Percentiles rank a stretch among this genome's conserved stretches.
Evolutionary conservation across 2,888 invertebrate species (phyloP).

Genomic region (Cosmorhoe ocellata): DNA sequence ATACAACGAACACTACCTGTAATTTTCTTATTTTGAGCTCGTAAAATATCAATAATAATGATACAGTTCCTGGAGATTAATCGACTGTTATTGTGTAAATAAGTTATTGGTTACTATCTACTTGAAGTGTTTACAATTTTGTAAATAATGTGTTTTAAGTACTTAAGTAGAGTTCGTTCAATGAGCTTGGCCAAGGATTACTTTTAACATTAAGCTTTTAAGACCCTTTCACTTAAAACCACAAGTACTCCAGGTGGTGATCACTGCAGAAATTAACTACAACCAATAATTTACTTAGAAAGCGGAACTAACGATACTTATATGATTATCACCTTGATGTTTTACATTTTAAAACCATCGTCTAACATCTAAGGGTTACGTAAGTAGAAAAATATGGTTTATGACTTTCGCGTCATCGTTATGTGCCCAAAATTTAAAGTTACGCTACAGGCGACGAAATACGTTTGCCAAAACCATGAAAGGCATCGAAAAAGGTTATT

Average conservation of each 20-base stretch:
- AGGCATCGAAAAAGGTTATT: too few species aligned
- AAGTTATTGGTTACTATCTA: not conserved
- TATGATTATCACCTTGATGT: not conserved
- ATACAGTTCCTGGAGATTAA: conserved; percentile 18
- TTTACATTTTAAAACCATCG: not conserved
- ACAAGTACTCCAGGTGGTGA: too few species aligned
- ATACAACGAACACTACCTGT: conserved; percentile 12
- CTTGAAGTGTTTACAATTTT: not conserved
- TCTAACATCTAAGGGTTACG: too few species aligned
- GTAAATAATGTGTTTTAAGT: not conserved
- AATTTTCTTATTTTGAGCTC: conserved; percentile 19
- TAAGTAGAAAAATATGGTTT: too few species aligned
- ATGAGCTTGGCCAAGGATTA: conserved; percentile 41
- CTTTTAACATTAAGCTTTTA: conserved; percentile 40
- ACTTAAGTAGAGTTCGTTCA: conserved; percentile 16
- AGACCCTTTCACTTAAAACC: conserved; percentile 27
- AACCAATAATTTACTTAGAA: conserved; percentile 23
- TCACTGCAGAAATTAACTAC: not conserved
- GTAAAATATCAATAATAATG: conserved; percentile 26
- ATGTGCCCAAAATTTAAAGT: too few species aligned
- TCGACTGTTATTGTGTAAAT: conserved; percentile 9
- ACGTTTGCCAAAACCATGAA: too few species aligned
- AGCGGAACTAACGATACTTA: conserved; percentile 27
- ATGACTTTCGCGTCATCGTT: too few species aligned
- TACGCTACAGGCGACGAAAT: too few species aligned